Evolutionary conservation across 2,113 vertebrate genomes (phyloP).

Genomic region (Campylomormyrus numenius): DNA sequence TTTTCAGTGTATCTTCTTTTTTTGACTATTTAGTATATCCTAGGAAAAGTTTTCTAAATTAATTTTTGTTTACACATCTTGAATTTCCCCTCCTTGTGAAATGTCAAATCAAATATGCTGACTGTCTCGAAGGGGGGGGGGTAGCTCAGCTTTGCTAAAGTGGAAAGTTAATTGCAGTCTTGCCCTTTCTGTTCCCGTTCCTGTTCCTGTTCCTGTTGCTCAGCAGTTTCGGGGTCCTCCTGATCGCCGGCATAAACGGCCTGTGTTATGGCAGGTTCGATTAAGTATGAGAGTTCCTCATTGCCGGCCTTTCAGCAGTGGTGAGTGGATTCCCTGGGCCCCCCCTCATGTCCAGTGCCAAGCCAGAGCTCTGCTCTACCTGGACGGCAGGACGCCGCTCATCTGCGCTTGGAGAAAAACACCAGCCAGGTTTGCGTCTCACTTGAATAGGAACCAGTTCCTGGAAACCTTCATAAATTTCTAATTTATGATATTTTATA

Average conservation of each 20-base stretch:
- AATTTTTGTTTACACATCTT: not conserved
- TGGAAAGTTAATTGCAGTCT: conserved; percentile 22
- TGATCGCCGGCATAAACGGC: conserved; percentile 35
- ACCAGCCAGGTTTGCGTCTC: not conserved
- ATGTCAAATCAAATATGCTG: not conserved
- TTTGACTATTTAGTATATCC: not conserved
- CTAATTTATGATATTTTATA: not conserved
- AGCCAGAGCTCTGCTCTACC: not conserved
- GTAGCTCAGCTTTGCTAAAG: not conserved
- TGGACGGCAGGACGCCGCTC: not conserved
- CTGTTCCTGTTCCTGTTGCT: conserved; percentile 43
- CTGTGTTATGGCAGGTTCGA: conserved; percentile 34
- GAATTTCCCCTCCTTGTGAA: not conserved
- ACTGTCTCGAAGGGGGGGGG: not conserved
- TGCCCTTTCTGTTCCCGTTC: conserved; percentile 42
- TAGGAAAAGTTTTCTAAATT: not conserved
- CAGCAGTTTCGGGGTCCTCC: conserved; percentile 28
- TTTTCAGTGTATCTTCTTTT: not conserved
- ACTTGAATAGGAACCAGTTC: not conserved
- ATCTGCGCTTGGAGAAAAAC: not conserved
- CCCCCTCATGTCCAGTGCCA: not conserved
- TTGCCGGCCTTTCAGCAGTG: conserved; percentile 36
- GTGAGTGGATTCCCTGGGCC: not conserved
- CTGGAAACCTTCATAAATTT: not conserved
- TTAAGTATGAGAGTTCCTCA: conserved; percentile 38